phyloP scores from a whole-genome alignment of 2,888 invertebrate genomes.

The Hirtodrosophila alboralis region DNA sequence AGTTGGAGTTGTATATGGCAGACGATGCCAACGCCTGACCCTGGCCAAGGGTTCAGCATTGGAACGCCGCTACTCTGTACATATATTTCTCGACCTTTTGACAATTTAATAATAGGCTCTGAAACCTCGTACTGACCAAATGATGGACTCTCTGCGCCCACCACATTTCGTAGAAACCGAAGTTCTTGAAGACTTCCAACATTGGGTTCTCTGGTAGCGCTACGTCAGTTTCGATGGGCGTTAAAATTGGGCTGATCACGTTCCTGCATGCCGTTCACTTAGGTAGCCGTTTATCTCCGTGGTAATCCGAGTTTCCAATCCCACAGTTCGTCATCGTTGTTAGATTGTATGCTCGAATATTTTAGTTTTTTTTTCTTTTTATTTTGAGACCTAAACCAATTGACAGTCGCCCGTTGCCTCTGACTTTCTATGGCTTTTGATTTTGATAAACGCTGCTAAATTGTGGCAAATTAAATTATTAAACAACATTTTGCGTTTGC shows the following conservation, averaged over 20 bases:
- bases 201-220: conserved; percentile 67
- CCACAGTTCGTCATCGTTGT: conserved; percentile 53
- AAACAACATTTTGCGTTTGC: conserved; percentile 73
- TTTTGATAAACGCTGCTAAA: conserved; percentile 83
- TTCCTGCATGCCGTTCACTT: conserved; percentile 77
- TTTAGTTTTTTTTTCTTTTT: background rate
- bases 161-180: conserved; percentile 76
- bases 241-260: conserved; percentile 83
- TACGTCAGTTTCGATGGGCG: conserved; percentile 77
- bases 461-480: conserved; percentile 84
- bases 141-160: conserved; percentile 72
- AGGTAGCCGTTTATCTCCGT: conserved; percentile 75
- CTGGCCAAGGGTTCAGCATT: conserved; percentile 51
- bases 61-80: conserved; percentile 29
- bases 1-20: conserved; percentile 31
- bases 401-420: conserved; percentile 5
- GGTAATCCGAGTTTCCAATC: conserved; percentile 69
- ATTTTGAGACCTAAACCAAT: background rate
- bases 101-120: conserved; percentile 84
- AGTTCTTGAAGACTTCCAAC: no score
- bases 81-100: conserved; percentile 81
- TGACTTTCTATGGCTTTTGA: conserved; percentile 30
- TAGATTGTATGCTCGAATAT: conserved; percentile 23
- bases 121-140: conserved; percentile 71
- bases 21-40: conserved; percentile 36